phyloP scores from a whole-genome alignment of 2,888 invertebrate genomes.

The Elmis aenea region DNA sequence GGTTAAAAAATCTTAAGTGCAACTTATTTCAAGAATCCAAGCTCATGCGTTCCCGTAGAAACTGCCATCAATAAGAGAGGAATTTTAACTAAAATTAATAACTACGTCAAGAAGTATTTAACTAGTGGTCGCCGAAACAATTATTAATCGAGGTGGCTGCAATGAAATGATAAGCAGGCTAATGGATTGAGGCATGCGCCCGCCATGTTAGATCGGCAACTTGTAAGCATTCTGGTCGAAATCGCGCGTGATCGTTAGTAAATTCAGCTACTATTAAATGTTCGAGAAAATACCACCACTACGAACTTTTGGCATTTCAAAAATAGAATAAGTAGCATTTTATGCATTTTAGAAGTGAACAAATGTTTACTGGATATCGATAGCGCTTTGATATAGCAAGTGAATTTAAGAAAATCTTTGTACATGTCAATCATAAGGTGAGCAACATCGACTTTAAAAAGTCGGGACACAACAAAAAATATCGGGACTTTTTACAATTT shows the following conservation, averaged over 20 bases:
- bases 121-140: constrained; percentile 38
- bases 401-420: too few relatives aligned
- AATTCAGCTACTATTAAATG: constrained; percentile 4
- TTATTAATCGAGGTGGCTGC: constrained; percentile 35
- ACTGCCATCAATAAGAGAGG: constrained; percentile 35
- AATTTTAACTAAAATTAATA: constrained; percentile 45
- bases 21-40: constrained; percentile 28
- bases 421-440: too few relatives aligned
- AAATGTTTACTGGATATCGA: too few relatives aligned
- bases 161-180: constrained; percentile 30
- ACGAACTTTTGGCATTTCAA: too few relatives aligned
- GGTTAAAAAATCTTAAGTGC: constrained; percentile 15
- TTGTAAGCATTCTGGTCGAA: constrained; percentile 11
- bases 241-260: constrained; percentile 7
- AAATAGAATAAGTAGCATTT: too few relatives aligned
- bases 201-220: constrained; percentile 12
- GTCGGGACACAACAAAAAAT: too few relatives aligned
- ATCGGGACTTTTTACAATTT: too few relatives aligned
- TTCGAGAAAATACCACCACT: neutral
- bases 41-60: constrained; percentile 30
- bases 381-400: too few relatives aligned
- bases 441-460: too few relatives aligned
- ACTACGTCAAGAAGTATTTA: constrained; percentile 34
- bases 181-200: constrained; percentile 37
- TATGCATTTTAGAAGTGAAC: too few relatives aligned